Evolutionary conservation across 2,797 vertebrate species (phyloP).

Genomic region (Sarcophilus harrisii): DNA sequence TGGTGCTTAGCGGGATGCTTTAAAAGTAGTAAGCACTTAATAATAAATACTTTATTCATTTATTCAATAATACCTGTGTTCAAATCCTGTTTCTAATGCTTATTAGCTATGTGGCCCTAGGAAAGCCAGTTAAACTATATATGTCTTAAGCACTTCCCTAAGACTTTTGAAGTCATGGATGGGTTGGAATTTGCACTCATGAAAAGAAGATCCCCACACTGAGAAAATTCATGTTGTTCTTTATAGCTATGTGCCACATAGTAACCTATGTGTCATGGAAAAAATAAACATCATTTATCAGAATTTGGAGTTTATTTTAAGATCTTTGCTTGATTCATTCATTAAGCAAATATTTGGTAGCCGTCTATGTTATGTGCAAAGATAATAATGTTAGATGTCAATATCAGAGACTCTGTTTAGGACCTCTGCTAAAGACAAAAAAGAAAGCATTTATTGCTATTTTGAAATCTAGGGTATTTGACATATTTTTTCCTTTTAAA

Average conservation of each 20-base stretch:
- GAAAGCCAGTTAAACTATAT: neutral
- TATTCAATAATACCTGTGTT: neutral
- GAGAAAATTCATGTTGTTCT: neutral
- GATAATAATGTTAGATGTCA: neutral
- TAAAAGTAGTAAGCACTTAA: neutral
- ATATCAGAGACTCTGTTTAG: neutral
- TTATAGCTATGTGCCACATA: neutral
- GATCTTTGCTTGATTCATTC: neutral
- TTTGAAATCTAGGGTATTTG: neutral
- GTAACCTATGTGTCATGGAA: neutral
- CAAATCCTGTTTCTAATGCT: neutral
- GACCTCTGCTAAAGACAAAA: neutral
- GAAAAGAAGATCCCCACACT: neutral
- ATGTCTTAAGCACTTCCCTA: neutral
- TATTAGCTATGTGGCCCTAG: neutral
- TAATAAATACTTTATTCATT: neutral
- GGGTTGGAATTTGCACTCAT: neutral
- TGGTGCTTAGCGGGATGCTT: neutral
- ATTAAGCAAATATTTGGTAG: neutral
- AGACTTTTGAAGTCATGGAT: neutral
- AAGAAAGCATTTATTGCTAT: neutral
- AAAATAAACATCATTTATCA: neutral
- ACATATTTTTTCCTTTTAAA: neutral
- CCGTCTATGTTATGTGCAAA: neutral
- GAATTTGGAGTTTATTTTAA: neutral